These are phyloP conservation scores for Ophion slaviceki DNA, from an alignment of 2,888 invertebrate species.

Conservation along the genomic window DNA sequence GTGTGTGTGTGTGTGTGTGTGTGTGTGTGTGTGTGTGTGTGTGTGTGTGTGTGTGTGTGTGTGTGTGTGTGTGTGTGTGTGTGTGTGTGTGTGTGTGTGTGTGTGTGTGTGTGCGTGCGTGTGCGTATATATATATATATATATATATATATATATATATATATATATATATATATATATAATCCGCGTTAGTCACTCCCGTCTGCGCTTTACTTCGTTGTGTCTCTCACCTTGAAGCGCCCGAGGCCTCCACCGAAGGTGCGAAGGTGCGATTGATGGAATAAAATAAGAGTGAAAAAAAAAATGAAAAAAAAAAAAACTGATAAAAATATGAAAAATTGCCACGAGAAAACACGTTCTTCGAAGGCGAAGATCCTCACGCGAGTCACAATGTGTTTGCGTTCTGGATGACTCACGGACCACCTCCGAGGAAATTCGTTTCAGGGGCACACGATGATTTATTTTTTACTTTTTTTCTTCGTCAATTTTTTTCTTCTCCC, in stretches of 20 bases:
- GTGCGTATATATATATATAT: no score
- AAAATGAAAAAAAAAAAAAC: neutral
- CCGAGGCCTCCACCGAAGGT: slow-evolving; percentile 32
- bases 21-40: no score
- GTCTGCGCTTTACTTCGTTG: slow-evolving; percentile 21
- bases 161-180: slow-evolving; percentile 1
- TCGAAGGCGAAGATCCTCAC: neutral
- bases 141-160: no score
- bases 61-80: no score
- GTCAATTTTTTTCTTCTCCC: no score
- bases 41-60: no score
- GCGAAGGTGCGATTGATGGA: slow-evolving; percentile 47
- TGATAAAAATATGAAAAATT: slow-evolving; percentile 2
- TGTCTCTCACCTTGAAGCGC: slow-evolving; percentile 25
- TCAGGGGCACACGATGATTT: slow-evolving; percentile 35
- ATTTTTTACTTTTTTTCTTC: neutral
- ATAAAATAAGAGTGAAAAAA: slow-evolving; percentile 30
- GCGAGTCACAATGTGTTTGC: slow-evolving; percentile 19
- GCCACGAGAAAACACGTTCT: neutral
- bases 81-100: no score
- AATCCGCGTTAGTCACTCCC: slow-evolving; percentile 5
- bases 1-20: no score
- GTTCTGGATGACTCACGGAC: slow-evolving; percentile 41
- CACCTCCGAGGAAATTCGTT: slow-evolving; percentile 36
- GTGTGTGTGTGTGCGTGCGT: no score